Evolutionary conservation across 2,113 vertebrate species (phyloP).

Genomic region (Aplodontia rufa): DNA sequence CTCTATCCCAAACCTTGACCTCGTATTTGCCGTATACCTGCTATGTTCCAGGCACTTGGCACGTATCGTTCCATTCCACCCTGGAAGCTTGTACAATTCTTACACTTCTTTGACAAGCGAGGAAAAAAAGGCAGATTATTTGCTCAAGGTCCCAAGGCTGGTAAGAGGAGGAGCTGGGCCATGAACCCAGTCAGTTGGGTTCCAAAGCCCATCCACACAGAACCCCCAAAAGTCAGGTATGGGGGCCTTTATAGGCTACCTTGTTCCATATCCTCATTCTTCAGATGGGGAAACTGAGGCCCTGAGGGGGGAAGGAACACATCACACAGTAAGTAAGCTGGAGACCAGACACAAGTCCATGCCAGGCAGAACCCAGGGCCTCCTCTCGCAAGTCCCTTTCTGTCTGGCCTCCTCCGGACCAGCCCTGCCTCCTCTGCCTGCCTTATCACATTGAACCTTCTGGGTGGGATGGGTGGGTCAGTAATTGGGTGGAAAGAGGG

Average conservation of each 20-base stretch:
- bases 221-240: neutral
- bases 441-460: accelerated
- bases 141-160: neutral
- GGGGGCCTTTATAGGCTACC: neutral
- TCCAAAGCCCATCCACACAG: neutral
- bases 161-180: neutral
- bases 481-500: neutral
- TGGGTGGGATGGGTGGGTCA: neutral
- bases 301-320: neutral
- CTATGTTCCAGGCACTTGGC: neutral
- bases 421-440: too few species aligned
- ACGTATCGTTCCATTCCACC: neutral
- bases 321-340: neutral
- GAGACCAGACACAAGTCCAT: neutral
- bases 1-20: neutral
- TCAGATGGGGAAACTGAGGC: neutral
- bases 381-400: neutral
- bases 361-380: neutral
- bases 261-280: neutral
- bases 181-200: neutral
- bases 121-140: neutral
- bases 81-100: neutral
- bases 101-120: neutral
- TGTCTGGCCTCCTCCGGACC: neutral
- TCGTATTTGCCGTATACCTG: accelerated